Evolutionary conservation across 2,797 vertebrate genomes (phyloP), one percentile per base, ranked within the genome.

Genomic region (Glyptemys insculpta): DNA sequence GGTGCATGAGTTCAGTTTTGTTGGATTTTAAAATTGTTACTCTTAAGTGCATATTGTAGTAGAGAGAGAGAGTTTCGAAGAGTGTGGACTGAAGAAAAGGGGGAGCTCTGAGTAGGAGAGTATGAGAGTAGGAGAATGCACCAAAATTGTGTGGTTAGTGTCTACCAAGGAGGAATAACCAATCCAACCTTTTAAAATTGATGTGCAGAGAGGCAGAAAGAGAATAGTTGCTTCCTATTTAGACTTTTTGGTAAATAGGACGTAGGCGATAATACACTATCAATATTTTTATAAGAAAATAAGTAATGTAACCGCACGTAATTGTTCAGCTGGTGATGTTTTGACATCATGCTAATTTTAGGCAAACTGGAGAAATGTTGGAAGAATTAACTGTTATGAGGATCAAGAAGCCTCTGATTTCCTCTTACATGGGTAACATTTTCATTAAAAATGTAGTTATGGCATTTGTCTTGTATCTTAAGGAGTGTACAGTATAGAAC

Each of bases 401-500:
- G 53, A 90, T 52, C 56, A 54, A 44, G 83, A 76, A 31, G 7
- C 31, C 59, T 65, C 59, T 94, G 27, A 23, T 80, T 53, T n/a
- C 34, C 50, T 19, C 44, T 27, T 80, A 52, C 29, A 49, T 53
- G 25, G 47, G 14, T 31, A 34, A 41, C 59, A 7, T 54, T 88
- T 57, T 1, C 23, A 1, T 2, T n/a, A 34, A n/a, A 1, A 27
- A 0, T 4, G 27, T 59, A 54, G 79, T 87, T 94, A 8, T 0
- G 0, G 87, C 82, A 2, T 44, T 88, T 53, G 41, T 72, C 79
- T 81, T 0, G 29, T 0, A 56, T 57, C 92, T 87, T n/a, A 78
- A 91, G 89, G 92, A 72, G 14, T 79, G 78, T 7, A 29, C 27
- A 47, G 68, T 81, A 57, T 84, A 81, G 85, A 87, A 84, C 85